Evolutionary conservation across 2,113 vertebrate genomes (phyloP), one percentile per base, ranked within the genome.

Genomic region (Myocastor coypus): DNA sequence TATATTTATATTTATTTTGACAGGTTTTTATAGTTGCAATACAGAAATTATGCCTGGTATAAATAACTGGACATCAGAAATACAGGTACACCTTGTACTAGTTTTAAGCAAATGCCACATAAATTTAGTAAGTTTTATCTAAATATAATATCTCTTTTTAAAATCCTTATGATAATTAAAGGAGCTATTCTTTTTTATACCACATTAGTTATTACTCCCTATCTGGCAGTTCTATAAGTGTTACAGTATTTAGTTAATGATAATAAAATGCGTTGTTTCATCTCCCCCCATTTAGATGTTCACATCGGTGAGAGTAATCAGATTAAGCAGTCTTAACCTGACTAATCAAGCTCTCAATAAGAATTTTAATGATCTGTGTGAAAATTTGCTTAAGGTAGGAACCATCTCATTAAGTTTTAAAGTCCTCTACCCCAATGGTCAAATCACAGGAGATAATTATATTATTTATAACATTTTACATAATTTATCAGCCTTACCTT

Each of bases 1-100:
- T 57, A 28, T 82, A 24, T 87, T 95, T 96, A 1, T 83, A 68
- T 94, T 95, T 96, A 73, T 97, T 97, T 97, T 92, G 57, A 81
- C 96, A 99, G 99, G 99, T 22, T 99, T 99, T 98, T 99, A 99
- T 98, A 99, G 99, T 97, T 99, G 99, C 97, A 99, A 99, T 98
- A 99, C 99, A 92, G 99, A 99, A 98, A 98, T 99, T 94, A 99
- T 99, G 99, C 99, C 99, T 98, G 99, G 99, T 96, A 99, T 99
- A 98, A 99, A 99, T 97, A 99, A 99, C 98, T 99, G 99, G 99
- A 99, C 99, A 77, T 98, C 99, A 10, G 99, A 98, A 98, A 98
- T 99, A 98, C 99, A 99, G 99, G 99, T 99, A 97, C 98, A 95
- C 37, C 3, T 85, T 92, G 90, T 80, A 13, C 75, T 94, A 78